Percentiles rank a stretch among this genome's conserved stretches.
phyloP scores from a whole-genome alignment of 1,140 invertebrate species.

The Drosophila lacertosa region DNA sequence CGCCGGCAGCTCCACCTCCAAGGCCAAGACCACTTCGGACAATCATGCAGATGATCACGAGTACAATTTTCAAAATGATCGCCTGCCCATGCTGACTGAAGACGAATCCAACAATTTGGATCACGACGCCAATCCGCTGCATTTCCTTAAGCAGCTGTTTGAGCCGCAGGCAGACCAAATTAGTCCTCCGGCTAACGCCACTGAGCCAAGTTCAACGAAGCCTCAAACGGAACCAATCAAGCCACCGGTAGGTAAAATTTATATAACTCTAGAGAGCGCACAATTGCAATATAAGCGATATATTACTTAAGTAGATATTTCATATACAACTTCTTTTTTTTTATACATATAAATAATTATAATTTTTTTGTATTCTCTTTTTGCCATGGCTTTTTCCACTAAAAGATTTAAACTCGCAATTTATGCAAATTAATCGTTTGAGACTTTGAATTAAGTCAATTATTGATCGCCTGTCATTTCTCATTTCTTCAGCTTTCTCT shows the following conservation, averaged over 20 bases:
- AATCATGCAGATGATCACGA: constrained; percentile 48
- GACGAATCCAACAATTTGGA: constrained; percentile 55
- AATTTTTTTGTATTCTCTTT: no score
- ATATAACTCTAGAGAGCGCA: no score
- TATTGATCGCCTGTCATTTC: not conserved
- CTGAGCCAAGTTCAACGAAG: not conserved
- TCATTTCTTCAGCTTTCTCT: not conserved
- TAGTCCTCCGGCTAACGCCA: not conserved
- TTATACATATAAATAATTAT: no score
- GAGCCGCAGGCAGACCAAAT: not conserved
- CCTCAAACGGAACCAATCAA: constrained; percentile 6
- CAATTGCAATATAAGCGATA: no score
- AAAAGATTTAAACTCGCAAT: not conserved
- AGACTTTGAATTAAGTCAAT: not conserved
- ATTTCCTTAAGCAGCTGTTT: constrained; percentile 59
- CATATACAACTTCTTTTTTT: no score
- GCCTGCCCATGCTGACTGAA: constrained; percentile 47
- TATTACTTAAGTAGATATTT: no score
- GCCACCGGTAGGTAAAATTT: constrained; percentile 17
- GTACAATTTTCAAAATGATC: constrained; percentile 53
- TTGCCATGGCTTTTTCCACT: not conserved
- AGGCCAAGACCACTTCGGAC: not conserved
- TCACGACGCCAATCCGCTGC: constrained; percentile 65
- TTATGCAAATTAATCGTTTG: not conserved
- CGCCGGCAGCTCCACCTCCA: constrained; percentile 1